Percentiles rank a stretch among this genome's conserved stretches.
phyloP scores from a whole-genome alignment of 53 echinoderm and acorn worm genomes.

The Crossaster papposus region DNA sequence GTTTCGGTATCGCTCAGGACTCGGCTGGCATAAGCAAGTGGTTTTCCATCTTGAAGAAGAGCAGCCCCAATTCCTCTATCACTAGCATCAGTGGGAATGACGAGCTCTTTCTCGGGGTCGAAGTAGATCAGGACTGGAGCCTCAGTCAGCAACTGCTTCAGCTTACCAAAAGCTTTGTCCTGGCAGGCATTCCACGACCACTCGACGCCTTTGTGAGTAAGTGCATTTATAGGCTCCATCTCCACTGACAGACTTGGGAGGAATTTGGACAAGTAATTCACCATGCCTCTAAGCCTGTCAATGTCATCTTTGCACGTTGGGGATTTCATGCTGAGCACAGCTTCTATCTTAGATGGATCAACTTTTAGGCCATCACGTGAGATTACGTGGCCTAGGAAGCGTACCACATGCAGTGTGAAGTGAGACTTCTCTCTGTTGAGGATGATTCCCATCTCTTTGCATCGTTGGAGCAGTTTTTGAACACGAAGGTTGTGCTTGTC shows the following conservation, averaged over 20 bases:
- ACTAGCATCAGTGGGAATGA: constrained; percentile 61
- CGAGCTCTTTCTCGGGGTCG: constrained; percentile 10
- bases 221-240: constrained; percentile 48
- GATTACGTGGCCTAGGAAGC: constrained; percentile 69
- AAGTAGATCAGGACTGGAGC: constrained; percentile 62
- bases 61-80: constrained; percentile 60
- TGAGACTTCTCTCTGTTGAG: constrained; percentile 70
- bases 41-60: constrained; percentile 68
- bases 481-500: constrained; percentile 53
- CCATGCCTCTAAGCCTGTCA: constrained; percentile 64
- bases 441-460: constrained; percentile 68
- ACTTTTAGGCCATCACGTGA: constrained; percentile 61
- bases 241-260: constrained; percentile 41
- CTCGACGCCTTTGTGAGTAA: constrained; percentile 55
- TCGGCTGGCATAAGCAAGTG: constrained; percentile 69
- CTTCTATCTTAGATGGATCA: constrained; percentile 66
- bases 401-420: constrained; percentile 52
- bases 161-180: constrained; percentile 48
- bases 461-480: constrained; percentile 55
- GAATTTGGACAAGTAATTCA: constrained; percentile 63
- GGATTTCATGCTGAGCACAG: constrained; percentile 53
- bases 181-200: constrained; percentile 69
- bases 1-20: constrained; percentile 60
- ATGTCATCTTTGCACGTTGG: constrained; percentile 55
- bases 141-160: constrained; percentile 48